Percentiles rank a stretch among this genome's conserved stretches.
Evolutionary conservation across 2,797 vertebrate species (phyloP).

Genomic region (Tamandua tetradactyla): DNA sequence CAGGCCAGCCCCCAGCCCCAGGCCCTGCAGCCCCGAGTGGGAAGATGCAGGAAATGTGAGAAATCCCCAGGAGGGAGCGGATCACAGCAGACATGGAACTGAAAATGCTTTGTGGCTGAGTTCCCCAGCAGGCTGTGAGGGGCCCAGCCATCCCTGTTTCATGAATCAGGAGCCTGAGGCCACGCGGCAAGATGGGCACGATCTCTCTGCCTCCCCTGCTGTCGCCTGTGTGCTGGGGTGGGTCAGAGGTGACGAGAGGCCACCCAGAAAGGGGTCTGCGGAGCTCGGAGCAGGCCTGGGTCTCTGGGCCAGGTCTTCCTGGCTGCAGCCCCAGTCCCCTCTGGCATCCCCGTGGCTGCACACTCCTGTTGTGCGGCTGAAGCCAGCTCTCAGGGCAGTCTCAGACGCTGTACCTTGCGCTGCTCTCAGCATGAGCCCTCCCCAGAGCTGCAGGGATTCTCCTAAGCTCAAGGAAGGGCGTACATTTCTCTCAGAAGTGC

Average conservation of each 20-base stretch:
- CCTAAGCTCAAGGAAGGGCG: not conserved
- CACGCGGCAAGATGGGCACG: not conserved
- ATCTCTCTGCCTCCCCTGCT: not conserved
- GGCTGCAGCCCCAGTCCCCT: too few species aligned
- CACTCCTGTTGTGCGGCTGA: not conserved
- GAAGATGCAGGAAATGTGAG: not conserved
- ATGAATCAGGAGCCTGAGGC: not conserved
- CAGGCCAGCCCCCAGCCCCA: not conserved
- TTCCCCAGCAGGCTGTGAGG: not conserved
- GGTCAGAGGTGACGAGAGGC: not conserved
- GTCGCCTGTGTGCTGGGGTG: not conserved
- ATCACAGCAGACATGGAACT: not conserved
- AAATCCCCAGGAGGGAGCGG: accelerated
- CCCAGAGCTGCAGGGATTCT: not conserved
- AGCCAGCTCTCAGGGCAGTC: not conserved
- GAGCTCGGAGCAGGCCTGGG: not conserved
- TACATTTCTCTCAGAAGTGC: not conserved
- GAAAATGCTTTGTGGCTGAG: not conserved
- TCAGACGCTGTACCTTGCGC: not conserved
- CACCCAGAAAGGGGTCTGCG: not conserved
- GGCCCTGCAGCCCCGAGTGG: not conserved
- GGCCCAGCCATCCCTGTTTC: not conserved
- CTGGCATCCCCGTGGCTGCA: not conserved
- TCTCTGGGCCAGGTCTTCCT: not conserved
- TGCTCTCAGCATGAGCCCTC: not conserved